Conservation (phyloP, 2,113 vertebrate genomes). For the Xyrauchen texanus region DNA sequence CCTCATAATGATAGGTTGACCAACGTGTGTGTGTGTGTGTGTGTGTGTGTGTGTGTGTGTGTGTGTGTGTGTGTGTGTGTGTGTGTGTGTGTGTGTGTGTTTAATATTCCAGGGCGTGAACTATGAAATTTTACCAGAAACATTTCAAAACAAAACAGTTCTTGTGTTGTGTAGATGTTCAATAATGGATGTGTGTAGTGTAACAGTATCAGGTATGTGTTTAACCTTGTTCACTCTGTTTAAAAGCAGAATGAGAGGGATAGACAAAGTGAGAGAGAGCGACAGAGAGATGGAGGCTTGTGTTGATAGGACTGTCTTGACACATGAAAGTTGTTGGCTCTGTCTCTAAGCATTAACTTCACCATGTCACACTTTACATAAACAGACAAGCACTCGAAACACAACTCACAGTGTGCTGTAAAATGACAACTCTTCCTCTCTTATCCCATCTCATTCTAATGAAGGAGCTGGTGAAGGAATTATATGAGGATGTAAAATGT, state of each 20-base stretch:
- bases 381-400: slow-evolving; percentile 8
- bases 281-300: slow-evolving; percentile 15
- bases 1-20: too few species aligned
- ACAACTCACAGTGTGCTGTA: slow-evolving; percentile 1
- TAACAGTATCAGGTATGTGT: slow-evolving; percentile 38
- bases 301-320: slow-evolving; percentile 40
- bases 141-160: slow-evolving; percentile 8
- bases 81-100: slow-evolving; percentile 17
- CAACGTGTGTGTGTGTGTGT: too few species aligned
- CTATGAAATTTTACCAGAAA: slow-evolving; percentile 2
- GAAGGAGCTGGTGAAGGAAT: slow-evolving; percentile 31
- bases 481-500: slow-evolving; percentile 24
- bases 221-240: slow-evolving; percentile 26
- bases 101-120: background rate
- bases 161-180: slow-evolving; percentile 29
- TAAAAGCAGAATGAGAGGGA: slow-evolving; percentile 14
- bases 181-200: slow-evolving; percentile 22
- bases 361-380: slow-evolving; percentile 2
- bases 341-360: slow-evolving; percentile 35
- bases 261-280: background rate
- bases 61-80: too few species aligned
- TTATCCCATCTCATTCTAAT: slow-evolving; percentile 3
- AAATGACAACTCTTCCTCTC: slow-evolving; percentile 13
- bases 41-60: too few species aligned
- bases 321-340: slow-evolving; percentile 44